These are phyloP conservation scores for Ellobium chinense DNA, from an alignment of 2,888 invertebrate genomes.

Conservation along the genomic window DNA sequence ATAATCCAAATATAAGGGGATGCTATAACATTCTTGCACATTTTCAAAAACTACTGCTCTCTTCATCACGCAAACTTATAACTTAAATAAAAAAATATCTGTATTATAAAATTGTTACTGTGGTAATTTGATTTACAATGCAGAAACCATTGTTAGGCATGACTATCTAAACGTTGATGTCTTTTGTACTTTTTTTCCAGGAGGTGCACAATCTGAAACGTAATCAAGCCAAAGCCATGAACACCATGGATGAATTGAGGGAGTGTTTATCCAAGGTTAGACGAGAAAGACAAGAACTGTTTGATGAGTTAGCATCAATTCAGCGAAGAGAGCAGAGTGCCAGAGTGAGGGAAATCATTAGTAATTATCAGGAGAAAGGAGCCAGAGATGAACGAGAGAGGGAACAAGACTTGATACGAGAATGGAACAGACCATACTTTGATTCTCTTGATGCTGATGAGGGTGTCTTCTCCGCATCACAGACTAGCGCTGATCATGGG, in stretches of 20 bases:
- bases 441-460: background rate
- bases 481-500: background rate
- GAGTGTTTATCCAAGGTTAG: constrained; percentile 64
- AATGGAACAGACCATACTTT: background rate
- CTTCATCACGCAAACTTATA: too few relatives aligned
- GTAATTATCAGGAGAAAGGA: constrained; percentile 63
- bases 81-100: too few relatives aligned
- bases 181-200: constrained; percentile 50
- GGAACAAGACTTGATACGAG: constrained; percentile 25
- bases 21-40: too few relatives aligned
- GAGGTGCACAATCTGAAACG: constrained; percentile 64
- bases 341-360: constrained; percentile 60
- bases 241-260: constrained; percentile 65
- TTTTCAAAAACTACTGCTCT: too few relatives aligned
- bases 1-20: too few relatives aligned
- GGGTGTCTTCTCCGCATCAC: background rate
- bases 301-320: constrained; percentile 56
- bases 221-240: constrained; percentile 65
- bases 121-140: too few relatives aligned
- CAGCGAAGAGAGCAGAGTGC: constrained; percentile 58
- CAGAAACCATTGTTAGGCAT: too few relatives aligned
- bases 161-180: background rate
- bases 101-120: too few relatives aligned
- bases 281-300: constrained; percentile 63
- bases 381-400: constrained; percentile 59